phyloP scores from a whole-genome alignment of 2,888 invertebrate genomes.

The Lasioglossum villosulum region DNA sequence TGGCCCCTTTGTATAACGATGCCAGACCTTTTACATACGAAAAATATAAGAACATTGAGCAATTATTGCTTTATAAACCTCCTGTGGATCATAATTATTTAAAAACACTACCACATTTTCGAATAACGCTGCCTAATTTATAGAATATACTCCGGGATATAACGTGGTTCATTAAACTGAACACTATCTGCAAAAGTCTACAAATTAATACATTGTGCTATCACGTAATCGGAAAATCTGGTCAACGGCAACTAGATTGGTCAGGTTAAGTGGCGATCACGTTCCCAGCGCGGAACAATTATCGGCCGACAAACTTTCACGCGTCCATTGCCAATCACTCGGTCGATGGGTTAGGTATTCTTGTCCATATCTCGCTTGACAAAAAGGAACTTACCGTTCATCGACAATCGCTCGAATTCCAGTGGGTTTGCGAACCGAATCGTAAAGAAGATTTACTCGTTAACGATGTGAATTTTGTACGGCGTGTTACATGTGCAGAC shows the following conservation, averaged over 20 bases:
- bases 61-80: too few species aligned
- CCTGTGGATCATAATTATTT: too few species aligned
- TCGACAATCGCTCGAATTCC: constrained; percentile 49
- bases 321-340: not conserved
- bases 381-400: not conserved
- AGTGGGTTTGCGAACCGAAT: constrained; percentile 33
- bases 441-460: constrained; percentile 35
- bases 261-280: not conserved
- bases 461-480: constrained; percentile 34
- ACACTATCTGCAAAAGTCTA: not conserved
- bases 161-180: not conserved
- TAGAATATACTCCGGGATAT: not conserved
- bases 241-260: not conserved
- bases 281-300: constrained; percentile 8
- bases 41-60: too few species aligned
- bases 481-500: too few species aligned
- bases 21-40: too few species aligned
- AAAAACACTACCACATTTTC: too few species aligned
- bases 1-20: too few species aligned
- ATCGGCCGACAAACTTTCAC: not conserved
- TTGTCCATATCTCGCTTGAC: not conserved
- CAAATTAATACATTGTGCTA: not conserved
- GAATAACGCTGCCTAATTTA: too few species aligned
- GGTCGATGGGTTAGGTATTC: not conserved
- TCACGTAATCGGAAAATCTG: not conserved